These are phyloP conservation scores for Pelodiscus sinensis DNA, from an alignment of 2,113 vertebrate species.

Conservation along the genomic window DNA sequence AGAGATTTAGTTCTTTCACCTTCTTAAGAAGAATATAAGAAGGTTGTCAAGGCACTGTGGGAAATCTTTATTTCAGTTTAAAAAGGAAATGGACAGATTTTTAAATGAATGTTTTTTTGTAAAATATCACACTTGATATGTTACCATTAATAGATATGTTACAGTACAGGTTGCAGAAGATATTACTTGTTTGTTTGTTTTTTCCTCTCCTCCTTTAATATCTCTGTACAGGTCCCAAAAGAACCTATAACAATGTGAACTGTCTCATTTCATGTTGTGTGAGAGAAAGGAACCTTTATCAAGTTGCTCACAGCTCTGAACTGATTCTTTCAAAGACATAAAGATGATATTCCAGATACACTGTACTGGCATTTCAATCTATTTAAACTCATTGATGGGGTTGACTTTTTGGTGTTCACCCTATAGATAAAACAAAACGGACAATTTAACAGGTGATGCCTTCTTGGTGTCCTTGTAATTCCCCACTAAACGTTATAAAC, in stretches of 20 bases:
- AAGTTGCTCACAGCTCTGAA: constrained; percentile 15
- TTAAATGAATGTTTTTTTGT: constrained; percentile 17
- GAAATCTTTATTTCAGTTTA: neutral
- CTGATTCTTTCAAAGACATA: neutral
- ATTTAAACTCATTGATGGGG: neutral
- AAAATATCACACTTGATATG: neutral
- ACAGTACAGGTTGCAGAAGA: constrained; percentile 15
- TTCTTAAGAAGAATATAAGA: neutral
- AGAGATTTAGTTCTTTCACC: neutral
- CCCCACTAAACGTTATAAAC: neutral
- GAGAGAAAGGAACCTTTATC: neutral
- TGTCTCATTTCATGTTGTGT: neutral
- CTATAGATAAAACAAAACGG: neutral
- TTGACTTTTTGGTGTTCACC: neutral
- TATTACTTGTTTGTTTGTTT: neutral
- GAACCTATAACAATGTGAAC: neutral
- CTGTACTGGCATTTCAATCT: neutral
- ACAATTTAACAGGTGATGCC: accelerated
- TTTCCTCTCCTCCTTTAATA: neutral
- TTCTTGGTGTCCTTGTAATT: neutral
- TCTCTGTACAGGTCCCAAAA: neutral
- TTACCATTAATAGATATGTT: constrained; percentile 5
- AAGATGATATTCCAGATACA: neutral
- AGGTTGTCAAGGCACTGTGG: neutral
- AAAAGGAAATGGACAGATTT: constrained; percentile 36